Base-by-base conservation (phyloP, 2,113 vertebrate species). In the Myocastor coypus region DNA sequence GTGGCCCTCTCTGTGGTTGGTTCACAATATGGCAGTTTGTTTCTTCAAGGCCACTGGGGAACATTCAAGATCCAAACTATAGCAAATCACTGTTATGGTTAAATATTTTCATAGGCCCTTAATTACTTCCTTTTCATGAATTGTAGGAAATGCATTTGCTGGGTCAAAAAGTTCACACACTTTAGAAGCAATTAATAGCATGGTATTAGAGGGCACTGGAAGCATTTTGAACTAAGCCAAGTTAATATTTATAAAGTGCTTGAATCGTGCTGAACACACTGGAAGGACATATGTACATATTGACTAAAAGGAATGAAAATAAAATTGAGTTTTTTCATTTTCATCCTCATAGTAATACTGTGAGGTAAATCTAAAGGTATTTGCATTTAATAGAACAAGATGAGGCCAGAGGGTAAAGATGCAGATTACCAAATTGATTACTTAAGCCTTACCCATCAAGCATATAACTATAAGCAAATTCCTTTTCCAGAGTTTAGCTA, bases 91-190 rank as follows among this genome's bases (percentile, higher is more conserved):
- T 32, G 20, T 66, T 91, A 69, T 87, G 22, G 24, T 89, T 92
- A 81, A 64, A 34, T 84, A 37, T 94, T 93, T 96, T 94, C 68
- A 93, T 73, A 81, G 64, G 73, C 34, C 40, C 63, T 86, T 89
- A 88, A 87, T 94, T 96, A 93, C 71, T 92, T 91, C 81, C 55
- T 86, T 84, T 93, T 78, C 59, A 30, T 64, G 55, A 87, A 87
- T 92, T 78, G 52, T 57, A 85, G 91, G 63, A 96, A 92, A 92
- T 87, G 20, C 12, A 71, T 78, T 95, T 61, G 57, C 80, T 96
- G 37, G 87, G 61, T 83, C 89, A 91, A 69, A 96, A 92, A 83
- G 26, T 94, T 93, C 83, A 93, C 42, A 78, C 24, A 91, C 86
- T 95, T 86, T 94, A 91, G 83, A 95, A 73, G 55, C n/a, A 77